Evolutionary conservation across 2,888 invertebrate genomes (phyloP).

Genomic region (Drosophila atripex): DNA sequence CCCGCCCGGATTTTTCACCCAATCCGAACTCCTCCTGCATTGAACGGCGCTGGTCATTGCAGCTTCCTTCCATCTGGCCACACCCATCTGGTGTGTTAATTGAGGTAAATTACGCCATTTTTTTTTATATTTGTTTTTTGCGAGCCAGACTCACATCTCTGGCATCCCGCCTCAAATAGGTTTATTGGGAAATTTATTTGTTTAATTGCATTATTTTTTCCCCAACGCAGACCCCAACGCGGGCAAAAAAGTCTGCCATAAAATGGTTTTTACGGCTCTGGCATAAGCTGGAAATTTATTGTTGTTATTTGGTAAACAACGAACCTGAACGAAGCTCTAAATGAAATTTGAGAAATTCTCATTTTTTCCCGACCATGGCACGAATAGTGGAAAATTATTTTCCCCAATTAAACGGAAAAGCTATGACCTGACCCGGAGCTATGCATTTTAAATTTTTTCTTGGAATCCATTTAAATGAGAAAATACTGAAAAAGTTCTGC

Average conservation of each 20-base stretch:
- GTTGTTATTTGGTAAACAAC: conserved; percentile 31
- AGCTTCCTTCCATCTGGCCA: conserved; percentile 5
- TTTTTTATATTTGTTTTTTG: neutral
- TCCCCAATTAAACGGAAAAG: conserved; percentile 15
- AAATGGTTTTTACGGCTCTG: conserved; percentile 57
- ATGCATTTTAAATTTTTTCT: neutral
- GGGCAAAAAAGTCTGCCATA: conserved; percentile 53
- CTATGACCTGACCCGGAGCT: neutral
- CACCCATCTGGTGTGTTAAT: conserved; percentile 72
- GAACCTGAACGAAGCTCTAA: conserved; percentile 4
- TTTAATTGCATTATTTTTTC: conserved; percentile 72
- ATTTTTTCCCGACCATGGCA: neutral
- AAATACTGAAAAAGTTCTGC: neutral
- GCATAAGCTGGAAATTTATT: conserved; percentile 70
- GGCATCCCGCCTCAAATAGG: conserved; percentile 50
- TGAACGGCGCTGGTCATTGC: conserved; percentile 25
- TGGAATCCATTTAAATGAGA: neutral
- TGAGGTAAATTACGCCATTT: conserved; percentile 78
- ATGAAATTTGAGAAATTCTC: conserved; percentile 37
- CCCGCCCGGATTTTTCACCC: neutral
- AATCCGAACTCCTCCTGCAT: conserved; percentile 19
- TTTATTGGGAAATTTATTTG: conserved; percentile 75
- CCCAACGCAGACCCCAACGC: neutral
- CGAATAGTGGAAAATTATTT: neutral
- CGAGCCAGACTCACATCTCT: neutral